Evolutionary conservation across 2,797 vertebrate genomes (phyloP).

Genomic region (Malurus leucopterus): DNA sequence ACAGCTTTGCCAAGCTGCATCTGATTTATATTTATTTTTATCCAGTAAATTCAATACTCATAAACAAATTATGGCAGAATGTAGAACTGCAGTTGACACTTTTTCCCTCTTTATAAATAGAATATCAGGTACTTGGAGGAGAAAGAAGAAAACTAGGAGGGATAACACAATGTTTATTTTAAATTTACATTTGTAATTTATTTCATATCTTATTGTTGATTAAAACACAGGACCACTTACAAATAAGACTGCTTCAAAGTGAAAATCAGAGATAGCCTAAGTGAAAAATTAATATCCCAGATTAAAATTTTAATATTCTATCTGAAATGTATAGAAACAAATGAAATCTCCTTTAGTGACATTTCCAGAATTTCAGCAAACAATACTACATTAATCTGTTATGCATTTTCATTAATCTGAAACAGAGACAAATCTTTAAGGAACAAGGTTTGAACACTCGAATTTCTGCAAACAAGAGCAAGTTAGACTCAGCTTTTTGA

Average conservation of each 20-base stretch:
- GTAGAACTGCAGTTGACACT: not conserved
- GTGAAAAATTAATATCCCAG: constrained; percentile 3
- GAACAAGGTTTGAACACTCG: not conserved
- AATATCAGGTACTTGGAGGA: not conserved
- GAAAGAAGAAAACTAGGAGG: not conserved
- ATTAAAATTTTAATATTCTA: constrained; percentile 44
- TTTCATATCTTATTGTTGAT: not conserved
- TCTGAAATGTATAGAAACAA: constrained; percentile 4
- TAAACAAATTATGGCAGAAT: not conserved
- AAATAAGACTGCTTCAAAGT: constrained; percentile 7
- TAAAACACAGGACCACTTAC: constrained; percentile 7
- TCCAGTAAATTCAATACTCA: not conserved
- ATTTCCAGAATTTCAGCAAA: not conserved
- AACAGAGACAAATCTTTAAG: not conserved
- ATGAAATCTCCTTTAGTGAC: not conserved
- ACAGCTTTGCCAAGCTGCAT: not conserved
- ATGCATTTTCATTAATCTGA: not conserved
- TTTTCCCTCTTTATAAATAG: not conserved
- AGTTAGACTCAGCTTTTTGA: not conserved
- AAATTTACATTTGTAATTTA: not conserved
- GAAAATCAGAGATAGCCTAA: constrained; percentile 41
- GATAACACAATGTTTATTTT: not conserved
- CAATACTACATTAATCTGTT: not conserved
- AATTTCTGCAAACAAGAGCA: not conserved
- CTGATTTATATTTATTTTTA: not conserved